A percentile compares a stretch with the other conserved stretches of the same genome.
Conservation (phyloP, 2,797 vertebrate genomes). For the Sebastes itinus region DNA sequence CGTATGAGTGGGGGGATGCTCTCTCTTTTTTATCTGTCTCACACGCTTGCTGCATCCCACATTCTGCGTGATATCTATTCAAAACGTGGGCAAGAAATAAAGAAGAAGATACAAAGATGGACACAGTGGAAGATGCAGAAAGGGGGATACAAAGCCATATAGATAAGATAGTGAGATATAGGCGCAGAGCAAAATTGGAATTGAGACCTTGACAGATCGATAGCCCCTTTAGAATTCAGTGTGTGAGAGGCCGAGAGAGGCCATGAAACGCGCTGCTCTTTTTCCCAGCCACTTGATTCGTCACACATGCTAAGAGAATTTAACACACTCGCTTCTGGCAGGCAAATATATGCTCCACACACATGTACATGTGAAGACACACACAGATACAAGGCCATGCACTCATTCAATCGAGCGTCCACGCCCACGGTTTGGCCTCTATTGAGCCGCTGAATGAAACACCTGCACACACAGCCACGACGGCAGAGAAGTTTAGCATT, state of each 20-base stretch:
- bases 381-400: constrained; percentile 46
- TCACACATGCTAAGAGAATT: constrained; percentile 84
- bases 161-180: constrained; percentile 51
- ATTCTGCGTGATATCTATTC: constrained; percentile 55
- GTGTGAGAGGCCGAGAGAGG: constrained; percentile 57
- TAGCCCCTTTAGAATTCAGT: constrained; percentile 68
- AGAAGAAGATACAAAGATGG: constrained; percentile 35
- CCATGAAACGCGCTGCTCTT: constrained; percentile 73
- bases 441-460: constrained; percentile 63
- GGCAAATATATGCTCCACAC: constrained; percentile 61
- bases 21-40: constrained; percentile 68
- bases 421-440: constrained; percentile 36
- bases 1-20: constrained; percentile 73
- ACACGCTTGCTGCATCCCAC: constrained; percentile 52
- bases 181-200: constrained; percentile 28
- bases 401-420: constrained; percentile 53
- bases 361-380: constrained; percentile 65
- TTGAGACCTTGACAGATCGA: constrained; percentile 67
- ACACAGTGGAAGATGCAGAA: constrained; percentile 7
- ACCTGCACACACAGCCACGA: constrained; percentile 37
- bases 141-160: constrained; percentile 10
- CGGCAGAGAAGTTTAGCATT: constrained; percentile 13
- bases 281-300: constrained; percentile 81
- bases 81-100: constrained; percentile 41
- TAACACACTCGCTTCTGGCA: constrained; percentile 73